Conservation (phyloP, 2,113 vertebrate species). For the Himantopus leucocephalus region DNA sequence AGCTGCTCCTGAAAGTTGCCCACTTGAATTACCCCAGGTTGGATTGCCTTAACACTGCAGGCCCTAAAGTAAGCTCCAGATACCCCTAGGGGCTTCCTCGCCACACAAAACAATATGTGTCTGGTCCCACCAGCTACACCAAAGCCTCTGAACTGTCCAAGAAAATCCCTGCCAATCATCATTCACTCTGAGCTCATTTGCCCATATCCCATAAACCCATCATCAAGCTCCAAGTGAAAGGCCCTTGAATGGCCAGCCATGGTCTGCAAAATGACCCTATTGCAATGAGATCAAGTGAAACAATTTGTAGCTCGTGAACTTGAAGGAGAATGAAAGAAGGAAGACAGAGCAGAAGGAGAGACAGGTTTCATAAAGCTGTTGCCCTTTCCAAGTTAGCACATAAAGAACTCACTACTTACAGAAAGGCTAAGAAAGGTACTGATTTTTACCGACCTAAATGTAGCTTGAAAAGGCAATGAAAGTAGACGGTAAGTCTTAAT, state of each 20-base stretch:
- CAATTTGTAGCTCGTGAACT: not conserved
- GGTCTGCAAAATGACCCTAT: not conserved
- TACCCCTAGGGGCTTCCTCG: not conserved
- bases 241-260: rapidly evolving
- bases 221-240: not conserved
- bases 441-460: not conserved
- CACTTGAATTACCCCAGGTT: not conserved
- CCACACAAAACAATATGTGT: rapidly evolving
- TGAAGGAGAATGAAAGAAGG: not conserved
- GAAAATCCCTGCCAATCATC: not conserved
- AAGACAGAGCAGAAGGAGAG: not conserved
- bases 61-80: not conserved
- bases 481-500: not conserved
- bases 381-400: not conserved
- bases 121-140: not conserved
- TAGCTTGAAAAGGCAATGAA: not conserved
- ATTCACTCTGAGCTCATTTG: not conserved
- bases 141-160: not conserved
- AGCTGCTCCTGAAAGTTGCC: not conserved
- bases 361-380: not conserved
- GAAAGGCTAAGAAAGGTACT: not conserved
- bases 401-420: not conserved
- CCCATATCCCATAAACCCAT: not conserved
- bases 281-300: not conserved
- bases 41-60: not conserved